Percentiles rank a stretch among this genome's conserved stretches.
phyloP scores from a whole-genome alignment of 2,113 vertebrate species.

The Antigone vipio region DNA sequence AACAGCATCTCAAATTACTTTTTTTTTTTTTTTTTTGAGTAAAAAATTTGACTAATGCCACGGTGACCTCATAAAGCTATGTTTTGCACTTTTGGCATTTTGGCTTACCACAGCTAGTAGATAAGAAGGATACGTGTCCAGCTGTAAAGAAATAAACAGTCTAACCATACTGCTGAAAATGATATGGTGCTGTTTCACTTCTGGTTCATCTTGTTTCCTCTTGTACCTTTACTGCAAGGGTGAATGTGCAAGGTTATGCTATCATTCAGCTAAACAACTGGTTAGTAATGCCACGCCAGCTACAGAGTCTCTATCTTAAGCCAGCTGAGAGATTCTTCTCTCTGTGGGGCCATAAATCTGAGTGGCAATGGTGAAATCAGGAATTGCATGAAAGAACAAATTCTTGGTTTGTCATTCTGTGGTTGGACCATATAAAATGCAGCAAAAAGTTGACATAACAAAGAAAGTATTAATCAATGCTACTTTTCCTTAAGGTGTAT shows the following conservation, averaged over 20 bases:
- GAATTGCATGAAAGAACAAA: not conserved
- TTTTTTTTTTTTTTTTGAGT: not conserved
- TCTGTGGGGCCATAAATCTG: not conserved
- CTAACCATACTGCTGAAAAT: slow-evolving; percentile 4
- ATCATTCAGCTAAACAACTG: not conserved
- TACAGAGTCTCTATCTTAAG: not conserved
- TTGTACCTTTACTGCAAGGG: not conserved
- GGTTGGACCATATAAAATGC: not conserved
- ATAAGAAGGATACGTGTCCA: slow-evolving; percentile 1
- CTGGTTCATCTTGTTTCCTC: slow-evolving; percentile 23
- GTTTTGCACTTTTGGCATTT: slow-evolving; percentile 18
- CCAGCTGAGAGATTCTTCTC: not conserved
- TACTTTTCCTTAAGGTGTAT: not conserved
- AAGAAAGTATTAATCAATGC: not conserved
- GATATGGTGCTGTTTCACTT: not conserved
- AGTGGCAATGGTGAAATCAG: not conserved
- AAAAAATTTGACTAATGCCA: not conserved
- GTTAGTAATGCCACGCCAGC: not conserved
- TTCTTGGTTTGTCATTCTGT: not conserved
- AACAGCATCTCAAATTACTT: not conserved
- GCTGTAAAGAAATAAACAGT: slow-evolving; percentile 2
- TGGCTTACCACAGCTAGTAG: not conserved
- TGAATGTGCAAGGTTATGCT: not conserved
- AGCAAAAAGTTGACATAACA: not conserved
- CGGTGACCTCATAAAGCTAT: not conserved